Evolutionary conservation across 2,888 invertebrate genomes (phyloP), one percentile per base, ranked within the genome.

Genomic region (Rugalucina vietnamica): DNA sequence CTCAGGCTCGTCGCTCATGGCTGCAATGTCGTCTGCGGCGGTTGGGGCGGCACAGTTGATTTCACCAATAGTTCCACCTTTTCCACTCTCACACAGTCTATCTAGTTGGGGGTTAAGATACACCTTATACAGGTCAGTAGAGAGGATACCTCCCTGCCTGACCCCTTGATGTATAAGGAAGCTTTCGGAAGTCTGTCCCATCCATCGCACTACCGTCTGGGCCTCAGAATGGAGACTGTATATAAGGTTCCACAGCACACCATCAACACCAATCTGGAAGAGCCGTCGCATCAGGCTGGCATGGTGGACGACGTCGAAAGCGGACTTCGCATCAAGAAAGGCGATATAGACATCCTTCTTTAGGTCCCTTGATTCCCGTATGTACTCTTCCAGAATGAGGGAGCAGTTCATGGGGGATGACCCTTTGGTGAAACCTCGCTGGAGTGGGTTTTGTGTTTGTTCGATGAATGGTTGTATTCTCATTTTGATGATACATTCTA

Each of bases 221-320:
- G 50, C 74, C 10, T 50, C n/a, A 21, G 21, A n/a, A 49, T 74
- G 74, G 4, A 74, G 4, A 12, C 12, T 12, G 60, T 60, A 18
- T n/a, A 80, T 71, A 14, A 78, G 27, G 0, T 12, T 37, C 78
- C 78, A 78, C 1, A 32, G 3, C 12, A 27, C 34, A 8, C 78
- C 78, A 10, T 74, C 27, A 0, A 60, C 34, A 10, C 70, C 74
- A n/a, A 21, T 34, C 27, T 34, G 8, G 39, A 32, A 80, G 32
- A 80, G 24, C 39, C 65, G 74, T 36, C 80, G n/a, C 24, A 80
- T 21, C 1, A 80, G 80, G 37, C 75, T 80, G 18, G 54, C 12
- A 49, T 74, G 75, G 10, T n/a, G 37, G 2, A 80, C 65, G 32
- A 80, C 74, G 32, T 80, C 80, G 36, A 79, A 75, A 27, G 80